Evolutionary conservation across 2,888 invertebrate genomes (phyloP).

Genomic region (Parnassius mnemosyne): DNA sequence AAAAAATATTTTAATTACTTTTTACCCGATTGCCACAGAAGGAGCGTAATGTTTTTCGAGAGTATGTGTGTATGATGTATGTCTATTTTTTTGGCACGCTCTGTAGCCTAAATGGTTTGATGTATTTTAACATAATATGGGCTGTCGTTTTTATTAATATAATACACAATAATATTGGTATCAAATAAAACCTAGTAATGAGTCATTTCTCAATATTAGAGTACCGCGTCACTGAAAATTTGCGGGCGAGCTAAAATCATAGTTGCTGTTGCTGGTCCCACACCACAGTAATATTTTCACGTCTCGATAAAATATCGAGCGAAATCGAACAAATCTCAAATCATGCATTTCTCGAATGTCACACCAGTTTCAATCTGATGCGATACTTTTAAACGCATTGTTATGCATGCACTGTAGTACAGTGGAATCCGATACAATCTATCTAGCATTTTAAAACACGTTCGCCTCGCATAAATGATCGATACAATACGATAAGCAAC

Average conservation of each 20-base stretch:
- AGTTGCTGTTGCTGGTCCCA: slow-evolving; percentile 10
- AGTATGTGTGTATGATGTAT: no score
- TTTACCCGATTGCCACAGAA: no score
- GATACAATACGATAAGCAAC: slow-evolving; percentile 19
- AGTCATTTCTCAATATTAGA: no score
- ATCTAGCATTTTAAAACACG: slow-evolving; percentile 29
- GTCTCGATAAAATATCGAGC: slow-evolving; percentile 2
- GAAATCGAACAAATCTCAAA: slow-evolving; percentile 9
- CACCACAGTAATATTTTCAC: slow-evolving; percentile 4
- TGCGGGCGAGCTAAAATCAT: slow-evolving; percentile 33
- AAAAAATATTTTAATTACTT: no score
- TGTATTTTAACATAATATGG: no score
- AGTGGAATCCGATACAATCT: slow-evolving; percentile 24
- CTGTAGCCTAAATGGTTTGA: no score
- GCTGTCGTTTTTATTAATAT: no score
- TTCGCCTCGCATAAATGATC: slow-evolving; percentile 30
- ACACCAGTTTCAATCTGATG: slow-evolving; percentile 11
- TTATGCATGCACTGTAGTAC: slow-evolving; percentile 22
- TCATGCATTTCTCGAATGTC: slow-evolving; percentile 23
- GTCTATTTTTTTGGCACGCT: no score
- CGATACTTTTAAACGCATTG: slow-evolving; percentile 26
- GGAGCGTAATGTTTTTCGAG: no score
- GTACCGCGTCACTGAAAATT: slow-evolving; percentile 41
- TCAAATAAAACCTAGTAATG: no score
- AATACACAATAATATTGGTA: no score